phyloP scores from a whole-genome alignment of 2,113 vertebrate genomes.

The Paralichthys olivaceus region DNA sequence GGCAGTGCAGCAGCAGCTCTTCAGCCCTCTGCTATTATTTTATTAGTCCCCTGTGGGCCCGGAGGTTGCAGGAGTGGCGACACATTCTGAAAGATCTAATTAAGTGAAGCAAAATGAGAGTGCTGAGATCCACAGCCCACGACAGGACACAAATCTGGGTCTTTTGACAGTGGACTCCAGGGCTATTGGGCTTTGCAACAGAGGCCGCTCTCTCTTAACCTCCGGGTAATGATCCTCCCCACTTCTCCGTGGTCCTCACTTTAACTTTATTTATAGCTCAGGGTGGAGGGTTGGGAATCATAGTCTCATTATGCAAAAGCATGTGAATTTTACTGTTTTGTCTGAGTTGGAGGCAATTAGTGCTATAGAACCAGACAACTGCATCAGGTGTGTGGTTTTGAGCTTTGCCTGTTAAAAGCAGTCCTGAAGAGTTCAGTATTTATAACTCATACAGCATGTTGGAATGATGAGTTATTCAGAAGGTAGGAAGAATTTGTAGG shows the following conservation, averaged over 20 bases:
- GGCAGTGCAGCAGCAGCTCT: slow-evolving; percentile 15
- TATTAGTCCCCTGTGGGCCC: slow-evolving; percentile 45
- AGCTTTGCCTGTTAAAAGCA: neutral
- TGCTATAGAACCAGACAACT: slow-evolving; percentile 10
- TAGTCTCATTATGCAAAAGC: slow-evolving; percentile 51
- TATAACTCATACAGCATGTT: slow-evolving; percentile 2
- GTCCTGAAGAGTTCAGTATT: neutral
- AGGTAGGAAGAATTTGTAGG: slow-evolving; percentile 4
- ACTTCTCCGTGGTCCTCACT: slow-evolving; percentile 17
- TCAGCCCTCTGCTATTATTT: slow-evolving; percentile 55
- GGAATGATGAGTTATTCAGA: neutral
- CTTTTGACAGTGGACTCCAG: slow-evolving; percentile 55
- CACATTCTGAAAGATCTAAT: slow-evolving; percentile 68
- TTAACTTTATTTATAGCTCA: slow-evolving; percentile 41
- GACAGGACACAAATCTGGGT: slow-evolving; percentile 67
- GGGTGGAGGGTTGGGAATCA: slow-evolving; percentile 42
- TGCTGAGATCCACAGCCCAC: slow-evolving; percentile 45
- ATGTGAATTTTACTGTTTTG: slow-evolving; percentile 25
- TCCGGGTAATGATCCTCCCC: slow-evolving; percentile 37
- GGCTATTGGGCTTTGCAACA: slow-evolving; percentile 41
- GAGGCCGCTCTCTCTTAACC: slow-evolving; percentile 36
- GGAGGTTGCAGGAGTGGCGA: slow-evolving; percentile 57
- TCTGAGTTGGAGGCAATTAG: slow-evolving; percentile 53
- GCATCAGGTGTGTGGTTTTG: slow-evolving; percentile 27
- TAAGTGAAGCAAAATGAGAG: slow-evolving; percentile 66